Conservation (phyloP, 2,797 vertebrate genomes). For the Myoxocephalus aenaeus region DNA sequence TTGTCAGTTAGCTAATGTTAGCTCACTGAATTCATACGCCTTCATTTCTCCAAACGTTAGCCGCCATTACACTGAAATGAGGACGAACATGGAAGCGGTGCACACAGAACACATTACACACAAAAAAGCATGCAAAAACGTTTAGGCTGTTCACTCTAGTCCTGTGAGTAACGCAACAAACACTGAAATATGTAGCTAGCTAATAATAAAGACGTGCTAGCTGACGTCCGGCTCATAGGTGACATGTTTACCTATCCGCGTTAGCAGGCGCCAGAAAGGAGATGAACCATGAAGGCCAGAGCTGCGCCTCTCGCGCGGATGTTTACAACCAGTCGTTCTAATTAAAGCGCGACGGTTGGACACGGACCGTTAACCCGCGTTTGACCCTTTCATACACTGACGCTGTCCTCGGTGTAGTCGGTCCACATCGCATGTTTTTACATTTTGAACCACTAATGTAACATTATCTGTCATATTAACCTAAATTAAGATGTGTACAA, state of each 20-base stretch:
- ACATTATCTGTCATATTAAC: background rate
- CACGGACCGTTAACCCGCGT: background rate
- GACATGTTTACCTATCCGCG: background rate
- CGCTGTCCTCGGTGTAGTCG: background rate
- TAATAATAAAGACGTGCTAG: too few species aligned
- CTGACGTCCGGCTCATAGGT: background rate
- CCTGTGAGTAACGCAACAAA: background rate
- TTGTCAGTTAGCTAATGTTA: background rate
- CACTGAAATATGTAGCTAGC: background rate
- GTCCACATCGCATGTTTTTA: background rate
- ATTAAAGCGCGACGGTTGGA: background rate
- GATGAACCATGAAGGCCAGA: background rate
- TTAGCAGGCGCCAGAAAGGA: background rate
- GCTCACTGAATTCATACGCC: background rate
- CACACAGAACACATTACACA: background rate
- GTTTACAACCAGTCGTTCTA: too few species aligned
- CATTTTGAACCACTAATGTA: background rate
- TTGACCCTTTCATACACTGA: background rate
- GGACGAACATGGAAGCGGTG: background rate
- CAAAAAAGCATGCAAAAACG: background rate
- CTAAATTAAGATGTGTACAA: background rate
- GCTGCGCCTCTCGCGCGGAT: background rate
- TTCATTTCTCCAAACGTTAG: background rate
- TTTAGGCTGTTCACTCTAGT: background rate
- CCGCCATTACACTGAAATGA: slow-evolving; percentile 8